Conservation (phyloP, 2,113 vertebrate species). For the Oncorhynchus masou region DNA sequence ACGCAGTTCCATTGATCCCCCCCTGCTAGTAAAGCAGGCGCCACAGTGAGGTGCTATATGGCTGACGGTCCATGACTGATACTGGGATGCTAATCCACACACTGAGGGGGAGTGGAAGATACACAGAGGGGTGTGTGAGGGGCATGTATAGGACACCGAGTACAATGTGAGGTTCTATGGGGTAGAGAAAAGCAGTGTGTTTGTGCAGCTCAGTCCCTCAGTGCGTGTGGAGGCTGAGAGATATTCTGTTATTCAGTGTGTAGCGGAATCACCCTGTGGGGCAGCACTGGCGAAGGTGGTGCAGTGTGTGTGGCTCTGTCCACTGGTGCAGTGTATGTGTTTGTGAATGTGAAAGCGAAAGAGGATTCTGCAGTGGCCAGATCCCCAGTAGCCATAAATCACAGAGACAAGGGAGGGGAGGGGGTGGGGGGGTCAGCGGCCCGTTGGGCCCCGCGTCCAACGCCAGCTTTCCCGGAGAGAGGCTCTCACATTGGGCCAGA, state of each 20-base stretch:
- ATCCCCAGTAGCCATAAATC: constrained; percentile 71
- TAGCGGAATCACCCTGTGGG: constrained; percentile 36
- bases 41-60: constrained; percentile 52
- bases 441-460: constrained; percentile 59
- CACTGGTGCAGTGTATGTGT: constrained; percentile 1
- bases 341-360: constrained; percentile 33
- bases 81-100: constrained; percentile 40
- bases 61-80: constrained; percentile 60
- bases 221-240: constrained; percentile 22
- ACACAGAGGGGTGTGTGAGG: constrained; percentile 16
- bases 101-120: constrained; percentile 28
- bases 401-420: constrained; percentile 54
- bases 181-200: constrained; percentile 3
- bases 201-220: not conserved
- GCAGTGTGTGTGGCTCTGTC: constrained; percentile 19
- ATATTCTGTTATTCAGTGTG: constrained; percentile 3
- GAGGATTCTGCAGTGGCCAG: constrained; percentile 62
- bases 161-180: constrained; percentile 34
- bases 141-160: constrained; percentile 30
- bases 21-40: constrained; percentile 41
- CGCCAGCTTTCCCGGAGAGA: constrained; percentile 58
- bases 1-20: constrained; percentile 72
- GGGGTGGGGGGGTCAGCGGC: constrained; percentile 63
- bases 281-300: constrained; percentile 19
- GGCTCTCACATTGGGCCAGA: constrained; percentile 47